These are phyloP conservation scores for Drosophila merina DNA, from an alignment of 2,888 invertebrate genomes.

Conservation along the genomic window DNA sequence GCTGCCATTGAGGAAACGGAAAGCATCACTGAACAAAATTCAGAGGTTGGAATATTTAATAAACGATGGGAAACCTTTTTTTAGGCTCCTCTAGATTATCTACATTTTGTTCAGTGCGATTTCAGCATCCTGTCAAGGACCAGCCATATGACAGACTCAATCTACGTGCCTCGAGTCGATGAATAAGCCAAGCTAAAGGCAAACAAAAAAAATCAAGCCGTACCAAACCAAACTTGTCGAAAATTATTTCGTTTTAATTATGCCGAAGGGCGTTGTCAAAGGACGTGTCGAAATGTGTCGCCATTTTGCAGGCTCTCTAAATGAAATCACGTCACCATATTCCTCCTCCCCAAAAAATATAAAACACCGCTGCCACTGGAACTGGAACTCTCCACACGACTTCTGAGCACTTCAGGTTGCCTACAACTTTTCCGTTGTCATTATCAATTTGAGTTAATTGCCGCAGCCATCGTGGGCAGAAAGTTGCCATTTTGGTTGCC, in stretches of 20 bases:
- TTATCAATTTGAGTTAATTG: constrained; percentile 80
- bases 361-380: background rate
- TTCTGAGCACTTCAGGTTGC: constrained; percentile 34
- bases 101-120: background rate
- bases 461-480: constrained; percentile 41
- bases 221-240: constrained; percentile 67
- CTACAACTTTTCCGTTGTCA: constrained; percentile 71
- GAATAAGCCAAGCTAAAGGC: constrained; percentile 31
- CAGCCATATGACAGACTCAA: constrained; percentile 47
- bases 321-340: constrained; percentile 76
- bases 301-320: constrained; percentile 68
- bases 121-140: constrained; percentile 24
- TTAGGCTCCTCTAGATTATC: background rate
- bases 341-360: background rate
- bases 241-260: constrained; percentile 78
- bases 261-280: constrained; percentile 66
- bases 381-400: background rate
- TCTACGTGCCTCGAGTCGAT: constrained; percentile 47
- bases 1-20: constrained; percentile 34
- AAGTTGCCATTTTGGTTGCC: constrained; percentile 34
- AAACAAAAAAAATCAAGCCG: constrained; percentile 27
- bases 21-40: constrained; percentile 18
- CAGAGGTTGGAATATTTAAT: background rate
- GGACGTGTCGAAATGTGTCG: constrained; percentile 74
- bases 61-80: background rate